Conservation (phyloP, 2,113 vertebrate species). For the Casuarius casuarius region DNA sequence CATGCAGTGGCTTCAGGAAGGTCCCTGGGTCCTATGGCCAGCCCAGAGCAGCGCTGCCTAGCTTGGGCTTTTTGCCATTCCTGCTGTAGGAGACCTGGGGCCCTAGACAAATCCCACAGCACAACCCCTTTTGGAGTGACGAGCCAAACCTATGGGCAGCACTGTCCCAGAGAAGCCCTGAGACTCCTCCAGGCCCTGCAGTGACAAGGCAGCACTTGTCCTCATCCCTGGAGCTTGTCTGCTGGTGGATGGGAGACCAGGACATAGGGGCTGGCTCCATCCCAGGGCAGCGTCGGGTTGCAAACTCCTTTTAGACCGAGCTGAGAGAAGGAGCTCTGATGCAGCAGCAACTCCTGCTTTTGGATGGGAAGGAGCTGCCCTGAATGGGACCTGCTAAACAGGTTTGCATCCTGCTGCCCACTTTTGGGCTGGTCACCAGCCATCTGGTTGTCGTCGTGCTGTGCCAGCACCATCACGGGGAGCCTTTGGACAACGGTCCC, state of each 20-base stretch:
- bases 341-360: neutral
- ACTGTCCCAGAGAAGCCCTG: neutral
- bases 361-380: neutral
- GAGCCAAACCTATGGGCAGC: neutral
- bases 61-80: fast-evolving
- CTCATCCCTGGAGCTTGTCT: neutral
- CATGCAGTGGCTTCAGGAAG: fast-evolving
- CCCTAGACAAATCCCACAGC: neutral
- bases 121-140: neutral
- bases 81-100: neutral
- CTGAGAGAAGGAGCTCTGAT: neutral
- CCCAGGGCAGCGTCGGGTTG: fast-evolving
- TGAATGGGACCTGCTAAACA: neutral
- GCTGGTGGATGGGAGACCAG: neutral
- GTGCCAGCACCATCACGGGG: fast-evolving
- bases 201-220: fast-evolving
- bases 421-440: neutral
- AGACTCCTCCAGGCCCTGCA: neutral
- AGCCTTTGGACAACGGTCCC: fast-evolving
- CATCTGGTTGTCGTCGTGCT: neutral
- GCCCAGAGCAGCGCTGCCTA: neutral
- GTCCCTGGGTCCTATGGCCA: neutral
- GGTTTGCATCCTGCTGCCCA: neutral
- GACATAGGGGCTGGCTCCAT: neutral
- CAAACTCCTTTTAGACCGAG: neutral